Conservation (phyloP, 2,113 vertebrate species). For the Nipponia nippon region DNA sequence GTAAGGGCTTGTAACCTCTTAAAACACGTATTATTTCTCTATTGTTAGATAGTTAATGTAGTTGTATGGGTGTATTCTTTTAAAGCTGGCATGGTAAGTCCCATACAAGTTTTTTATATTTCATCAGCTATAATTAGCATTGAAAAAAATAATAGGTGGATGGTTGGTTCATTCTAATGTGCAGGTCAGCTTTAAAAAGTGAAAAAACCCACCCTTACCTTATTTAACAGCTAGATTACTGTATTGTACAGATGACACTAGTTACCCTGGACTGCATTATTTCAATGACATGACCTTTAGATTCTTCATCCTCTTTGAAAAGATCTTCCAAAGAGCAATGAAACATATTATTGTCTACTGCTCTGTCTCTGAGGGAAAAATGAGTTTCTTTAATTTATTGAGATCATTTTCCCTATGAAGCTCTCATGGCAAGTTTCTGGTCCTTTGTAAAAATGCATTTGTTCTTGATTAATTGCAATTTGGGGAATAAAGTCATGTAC, state of each 20-base stretch:
- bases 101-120: not conserved
- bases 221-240: not conserved
- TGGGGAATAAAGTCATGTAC: not conserved
- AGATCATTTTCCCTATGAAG: not conserved
- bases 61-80: not conserved
- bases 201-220: not conserved
- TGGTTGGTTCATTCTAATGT: not conserved
- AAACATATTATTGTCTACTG: slow-evolving; percentile 2
- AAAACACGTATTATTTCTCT: not conserved
- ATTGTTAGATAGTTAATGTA: not conserved
- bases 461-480: slow-evolving; percentile 22
- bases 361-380: not conserved
- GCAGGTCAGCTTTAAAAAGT: not conserved
- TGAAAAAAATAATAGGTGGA: not conserved
- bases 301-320: slow-evolving; percentile 38
- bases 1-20: not conserved
- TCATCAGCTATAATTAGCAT: not conserved
- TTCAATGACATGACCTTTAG: slow-evolving; percentile 54
- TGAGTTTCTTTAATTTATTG: slow-evolving; percentile 36
- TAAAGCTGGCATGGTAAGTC: not conserved
- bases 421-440: not conserved
- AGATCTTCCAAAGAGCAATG: not conserved
- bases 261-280: not conserved
- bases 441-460: slow-evolving; percentile 24
- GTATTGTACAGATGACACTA: not conserved